Percentiles rank a stretch among this genome's conserved stretches.
These are phyloP conservation scores for Amorpha juglandis DNA, from an alignment of 2,888 invertebrate genomes.

Conservation along the genomic window DNA sequence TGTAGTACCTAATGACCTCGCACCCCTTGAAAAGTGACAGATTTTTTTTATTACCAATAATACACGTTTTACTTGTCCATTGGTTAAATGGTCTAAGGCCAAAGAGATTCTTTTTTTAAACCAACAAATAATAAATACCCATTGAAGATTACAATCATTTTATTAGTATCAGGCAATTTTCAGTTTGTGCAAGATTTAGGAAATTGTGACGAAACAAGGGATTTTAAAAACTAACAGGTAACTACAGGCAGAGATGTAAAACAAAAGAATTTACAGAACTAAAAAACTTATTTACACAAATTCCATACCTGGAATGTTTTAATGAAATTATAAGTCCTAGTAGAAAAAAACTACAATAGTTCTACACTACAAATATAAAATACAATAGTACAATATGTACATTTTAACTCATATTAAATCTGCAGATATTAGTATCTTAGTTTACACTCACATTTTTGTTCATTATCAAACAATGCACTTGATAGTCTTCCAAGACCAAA, in stretches of 20 bases:
- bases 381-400: constrained; percentile 55
- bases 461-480: constrained; percentile 41
- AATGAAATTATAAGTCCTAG: constrained; percentile 52
- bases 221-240: constrained; percentile 12
- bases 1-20: too few relatives aligned
- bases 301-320: constrained; percentile 76
- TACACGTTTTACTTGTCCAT: too few relatives aligned
- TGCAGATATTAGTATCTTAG: constrained; percentile 35
- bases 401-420: constrained; percentile 45
- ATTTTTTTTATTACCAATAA: too few relatives aligned
- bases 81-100: too few relatives aligned
- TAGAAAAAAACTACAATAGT: constrained; percentile 47
- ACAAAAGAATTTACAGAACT: constrained; percentile 38
- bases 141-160: constrained; percentile 43
- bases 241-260: not conserved
- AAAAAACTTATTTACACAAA: constrained; percentile 51
- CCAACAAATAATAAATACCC: constrained; percentile 2
- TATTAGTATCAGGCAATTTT: constrained; percentile 53
- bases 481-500: constrained; percentile 29
- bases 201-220: constrained; percentile 33
- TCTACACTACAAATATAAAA: constrained; percentile 49
- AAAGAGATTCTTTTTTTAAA: too few relatives aligned
- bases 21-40: too few relatives aligned
- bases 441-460: constrained; percentile 46
- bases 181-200: constrained; percentile 50